These are phyloP conservation scores for Lithophane socia DNA, from an alignment of 2,888 invertebrate species.

Conservation along the genomic window DNA sequence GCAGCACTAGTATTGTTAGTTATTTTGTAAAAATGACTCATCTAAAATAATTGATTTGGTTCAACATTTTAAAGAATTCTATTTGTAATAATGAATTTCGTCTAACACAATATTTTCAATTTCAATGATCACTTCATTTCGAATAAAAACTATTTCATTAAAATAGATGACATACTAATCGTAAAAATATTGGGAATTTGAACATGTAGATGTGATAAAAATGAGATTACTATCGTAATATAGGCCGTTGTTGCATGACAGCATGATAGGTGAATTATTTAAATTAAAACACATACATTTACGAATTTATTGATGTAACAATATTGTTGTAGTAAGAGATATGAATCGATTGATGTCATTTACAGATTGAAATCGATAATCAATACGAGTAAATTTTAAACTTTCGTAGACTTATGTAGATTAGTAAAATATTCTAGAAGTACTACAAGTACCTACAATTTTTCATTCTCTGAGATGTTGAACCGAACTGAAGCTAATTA, in stretches of 20 bases:
- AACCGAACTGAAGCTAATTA: neutral
- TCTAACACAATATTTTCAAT: constrained; percentile 25
- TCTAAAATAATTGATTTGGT: neutral
- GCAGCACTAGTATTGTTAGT: neutral
- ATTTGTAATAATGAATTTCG: neutral
- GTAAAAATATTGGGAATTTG: constrained; percentile 42
- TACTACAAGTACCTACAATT: neutral
- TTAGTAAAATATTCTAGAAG: neutral
- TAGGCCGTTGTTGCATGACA: constrained; percentile 25
- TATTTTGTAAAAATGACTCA: neutral
- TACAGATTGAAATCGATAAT: constrained; percentile 47
- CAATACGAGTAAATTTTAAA: constrained; percentile 5
- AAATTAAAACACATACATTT: constrained; percentile 56
- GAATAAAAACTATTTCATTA: constrained; percentile 33
- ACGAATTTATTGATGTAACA: constrained; percentile 46
- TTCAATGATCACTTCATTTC: constrained; percentile 20
- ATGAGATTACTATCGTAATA: constrained; percentile 47
- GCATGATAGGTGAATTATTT: constrained; percentile 55
- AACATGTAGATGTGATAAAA: constrained; percentile 42
- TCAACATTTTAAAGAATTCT: neutral
- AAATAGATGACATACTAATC: constrained; percentile 36
- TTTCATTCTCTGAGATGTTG: neutral
- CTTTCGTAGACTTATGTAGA: neutral
- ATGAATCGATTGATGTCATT: constrained; percentile 31
- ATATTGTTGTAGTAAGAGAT: constrained; percentile 35